phyloP scores from a whole-genome alignment of 2,888 invertebrate species.

The Oxytorus armatus region DNA sequence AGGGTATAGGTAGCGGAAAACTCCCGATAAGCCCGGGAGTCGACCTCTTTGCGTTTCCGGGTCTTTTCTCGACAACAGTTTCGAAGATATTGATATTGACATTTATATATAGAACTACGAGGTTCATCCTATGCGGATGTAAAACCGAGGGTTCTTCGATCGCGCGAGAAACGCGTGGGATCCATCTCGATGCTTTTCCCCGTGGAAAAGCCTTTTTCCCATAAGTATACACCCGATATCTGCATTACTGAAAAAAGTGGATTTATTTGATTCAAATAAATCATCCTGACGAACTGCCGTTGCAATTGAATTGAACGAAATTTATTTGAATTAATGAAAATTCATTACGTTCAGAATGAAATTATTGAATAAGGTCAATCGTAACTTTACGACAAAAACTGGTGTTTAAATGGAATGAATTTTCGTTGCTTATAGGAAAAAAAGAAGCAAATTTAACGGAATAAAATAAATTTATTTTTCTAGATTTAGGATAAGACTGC shows the following conservation, averaged over 20 bases:
- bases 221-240: conserved; percentile 8
- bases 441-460: neutral
- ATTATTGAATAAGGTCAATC: neutral
- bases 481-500: conserved; percentile 21
- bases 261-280: conserved; percentile 31
- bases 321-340: neutral
- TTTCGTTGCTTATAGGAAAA: conserved; percentile 2
- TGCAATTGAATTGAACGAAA: neutral
- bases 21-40: conserved; percentile 59
- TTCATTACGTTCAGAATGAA: neutral
- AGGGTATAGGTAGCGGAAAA: conserved; percentile 45
- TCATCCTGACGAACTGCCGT: neutral
- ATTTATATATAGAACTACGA: neutral
- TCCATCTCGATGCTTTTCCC: conserved; percentile 42
- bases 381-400: neutral
- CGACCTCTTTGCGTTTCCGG: conserved; percentile 65
- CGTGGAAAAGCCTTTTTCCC: conserved; percentile 40
- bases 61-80: conserved; percentile 43
- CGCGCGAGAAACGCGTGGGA: conserved; percentile 57
- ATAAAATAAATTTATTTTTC: conserved; percentile 13
- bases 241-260: conserved; percentile 2
- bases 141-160: conserved; percentile 59
- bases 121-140: conserved; percentile 20
- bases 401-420: neutral
- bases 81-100: conserved; percentile 54